Conservation (phyloP, 2,797 vertebrate species). For the Brachyrhaphis roseni region DNA sequence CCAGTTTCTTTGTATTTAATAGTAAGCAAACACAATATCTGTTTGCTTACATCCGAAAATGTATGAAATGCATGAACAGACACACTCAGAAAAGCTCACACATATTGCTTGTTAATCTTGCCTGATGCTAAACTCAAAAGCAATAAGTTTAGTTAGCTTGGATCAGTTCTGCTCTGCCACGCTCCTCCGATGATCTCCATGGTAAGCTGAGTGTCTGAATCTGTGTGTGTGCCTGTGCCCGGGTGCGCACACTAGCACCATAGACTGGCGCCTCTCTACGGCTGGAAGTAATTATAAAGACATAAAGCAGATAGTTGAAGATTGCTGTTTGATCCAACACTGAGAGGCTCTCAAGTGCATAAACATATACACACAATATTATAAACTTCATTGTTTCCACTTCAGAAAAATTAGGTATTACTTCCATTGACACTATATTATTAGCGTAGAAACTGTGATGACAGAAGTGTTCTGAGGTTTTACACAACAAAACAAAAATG, state of each 20-base stretch:
- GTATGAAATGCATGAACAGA: slow-evolving; percentile 17
- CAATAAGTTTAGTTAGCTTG: slow-evolving; percentile 32
- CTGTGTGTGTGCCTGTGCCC: slow-evolving; percentile 8
- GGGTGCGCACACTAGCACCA: slow-evolving; percentile 31
- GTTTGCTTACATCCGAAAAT: slow-evolving; percentile 8
- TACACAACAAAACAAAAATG: slow-evolving; percentile 14
- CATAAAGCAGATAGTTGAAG: slow-evolving; percentile 70
- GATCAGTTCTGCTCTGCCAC: slow-evolving; percentile 60
- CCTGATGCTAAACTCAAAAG: slow-evolving; percentile 40
- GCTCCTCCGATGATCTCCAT: slow-evolving; percentile 49
- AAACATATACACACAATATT: slow-evolving; percentile 33
- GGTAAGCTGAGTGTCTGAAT: slow-evolving; percentile 33
- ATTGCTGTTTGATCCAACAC: slow-evolving; percentile 50
- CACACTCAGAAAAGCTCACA: neutral
- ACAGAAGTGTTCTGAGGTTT: neutral
- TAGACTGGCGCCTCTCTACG: slow-evolving; percentile 73
- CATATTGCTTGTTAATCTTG: slow-evolving; percentile 36
- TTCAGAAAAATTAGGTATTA: slow-evolving; percentile 13
- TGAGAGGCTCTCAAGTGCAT: slow-evolving; percentile 33
- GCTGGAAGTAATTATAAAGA: slow-evolving; percentile 78
- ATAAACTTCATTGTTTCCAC: slow-evolving; percentile 15
- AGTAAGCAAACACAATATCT: slow-evolving; percentile 1
- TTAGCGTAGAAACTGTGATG: slow-evolving; percentile 11
- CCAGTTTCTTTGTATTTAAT: neutral
- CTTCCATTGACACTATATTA: slow-evolving; percentile 19